Percentiles rank a stretch among this genome's conserved stretches.
phyloP scores from a whole-genome alignment of 2,888 invertebrate genomes.

The Drosophila picticornis region DNA sequence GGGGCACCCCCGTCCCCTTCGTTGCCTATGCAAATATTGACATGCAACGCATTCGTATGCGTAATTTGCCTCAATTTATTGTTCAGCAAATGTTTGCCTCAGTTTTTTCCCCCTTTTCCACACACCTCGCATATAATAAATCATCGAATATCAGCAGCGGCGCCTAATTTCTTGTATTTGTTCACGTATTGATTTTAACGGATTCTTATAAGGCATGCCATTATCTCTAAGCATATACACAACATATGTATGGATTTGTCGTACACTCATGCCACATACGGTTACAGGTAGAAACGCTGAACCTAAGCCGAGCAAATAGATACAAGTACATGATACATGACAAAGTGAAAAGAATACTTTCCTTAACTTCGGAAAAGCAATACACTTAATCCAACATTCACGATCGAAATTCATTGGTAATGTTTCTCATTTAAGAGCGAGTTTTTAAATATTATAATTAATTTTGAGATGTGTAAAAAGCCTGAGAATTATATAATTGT shows the following conservation, averaged over 20 bases:
- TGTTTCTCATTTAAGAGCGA: not conserved
- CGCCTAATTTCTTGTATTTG: slow-evolving; percentile 56
- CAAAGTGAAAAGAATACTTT: not conserved
- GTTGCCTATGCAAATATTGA: slow-evolving; percentile 73
- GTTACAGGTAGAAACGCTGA: not conserved
- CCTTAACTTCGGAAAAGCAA: not conserved
- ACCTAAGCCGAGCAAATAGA: not conserved
- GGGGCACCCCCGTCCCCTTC: not conserved
- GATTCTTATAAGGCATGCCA: slow-evolving; percentile 14
- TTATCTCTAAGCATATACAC: not conserved
- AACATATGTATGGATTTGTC: not conserved
- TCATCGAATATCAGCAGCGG: slow-evolving; percentile 41
- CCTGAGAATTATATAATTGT: not conserved
- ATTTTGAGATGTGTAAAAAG: not conserved
- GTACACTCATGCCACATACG: not conserved
- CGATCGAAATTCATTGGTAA: not conserved
- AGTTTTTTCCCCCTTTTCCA: slow-evolving; percentile 15
- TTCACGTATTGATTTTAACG: slow-evolving; percentile 34
- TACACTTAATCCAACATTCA: not conserved
- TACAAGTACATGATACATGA: not conserved
- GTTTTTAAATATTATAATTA: not conserved
- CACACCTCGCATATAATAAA: slow-evolving; percentile 44
- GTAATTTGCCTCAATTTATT: slow-evolving; percentile 73
- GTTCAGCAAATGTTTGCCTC: slow-evolving; percentile 52
- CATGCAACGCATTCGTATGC: slow-evolving; percentile 58